Base-by-base conservation (phyloP, 2,888 invertebrate genomes). In the Plagodis pulveraria region DNA sequence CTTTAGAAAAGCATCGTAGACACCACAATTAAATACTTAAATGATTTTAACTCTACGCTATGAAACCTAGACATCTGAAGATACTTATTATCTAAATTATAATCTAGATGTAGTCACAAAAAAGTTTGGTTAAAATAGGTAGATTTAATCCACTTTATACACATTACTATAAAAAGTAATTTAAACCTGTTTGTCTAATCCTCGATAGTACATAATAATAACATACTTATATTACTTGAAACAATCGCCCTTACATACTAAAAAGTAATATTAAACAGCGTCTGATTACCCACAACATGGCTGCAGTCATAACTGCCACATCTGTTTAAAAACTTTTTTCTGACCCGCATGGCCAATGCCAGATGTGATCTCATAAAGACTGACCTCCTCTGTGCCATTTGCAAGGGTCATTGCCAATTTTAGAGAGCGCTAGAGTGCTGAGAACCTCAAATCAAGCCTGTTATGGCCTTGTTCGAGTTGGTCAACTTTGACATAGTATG, bases 391-490 rank as follows among this genome's bases (percentile, higher is more conserved):
- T 62, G 44, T 44, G 52, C 57, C 51, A 56, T 63, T 58, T 47
- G 57, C 51, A 57, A 56, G 63, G 67, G 65, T 65, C 67, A 68
- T 62, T 66, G 71, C 66, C 59, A 68, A 71, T 68, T 68, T 56
- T 72, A 65, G 62, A 63, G 55, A 58, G 70, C 69, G 64, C 62
- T 22, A 4, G 22, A 22, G 22, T 22, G 22, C 64, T 70, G 64
- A 67, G 67, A 64, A 69, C 65, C 65, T 46, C 63, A 60, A 68
- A 69, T 55, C 68, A 50, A 66, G 70, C 61, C 64, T 67, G 63
- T 62, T 46, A 40, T 58, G 70, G 59, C 82, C 80, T 74, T 77
- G 83, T 74, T 64, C 78, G 72, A 73, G 56, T 76, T 78, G 61
- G 72, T 70, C 70, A 72, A 72, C 70, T 75, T 60, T 73, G 72